Percentiles rank a stretch among this genome's conserved stretches.
Evolutionary conservation across 1,140 invertebrate genomes (phyloP).

Genomic region (Xylocopa sonorina): DNA sequence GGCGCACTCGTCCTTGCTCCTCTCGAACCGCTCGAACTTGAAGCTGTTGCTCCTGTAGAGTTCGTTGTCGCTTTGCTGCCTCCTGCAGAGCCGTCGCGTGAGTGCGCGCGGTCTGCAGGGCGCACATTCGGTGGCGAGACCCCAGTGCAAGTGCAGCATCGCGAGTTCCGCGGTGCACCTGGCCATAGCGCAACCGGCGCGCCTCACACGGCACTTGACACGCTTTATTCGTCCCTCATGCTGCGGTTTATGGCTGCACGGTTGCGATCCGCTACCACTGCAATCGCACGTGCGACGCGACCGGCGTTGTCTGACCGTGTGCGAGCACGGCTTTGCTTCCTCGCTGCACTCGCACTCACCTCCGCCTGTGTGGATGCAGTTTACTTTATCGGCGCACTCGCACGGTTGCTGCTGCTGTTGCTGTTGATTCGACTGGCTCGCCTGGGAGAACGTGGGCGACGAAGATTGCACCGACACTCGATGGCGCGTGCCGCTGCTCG

Average conservation of each 20-base stretch:
- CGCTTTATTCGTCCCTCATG: slow-evolving; percentile 77
- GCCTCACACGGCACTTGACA: slow-evolving; percentile 77
- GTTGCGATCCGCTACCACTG: slow-evolving; percentile 63
- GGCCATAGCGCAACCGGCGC: slow-evolving; percentile 78
- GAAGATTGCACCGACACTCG: slow-evolving; percentile 52
- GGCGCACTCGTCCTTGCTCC: slow-evolving; percentile 85
- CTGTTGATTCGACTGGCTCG: slow-evolving; percentile 43
- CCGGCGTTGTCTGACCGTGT: slow-evolving; percentile 72
- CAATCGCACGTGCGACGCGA: slow-evolving; percentile 73
- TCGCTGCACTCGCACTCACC: slow-evolving; percentile 73
- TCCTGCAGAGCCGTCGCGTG: slow-evolving; percentile 86
- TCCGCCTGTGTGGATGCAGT: slow-evolving; percentile 60
- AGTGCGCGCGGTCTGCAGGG: slow-evolving; percentile 80
- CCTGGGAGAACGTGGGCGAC: slow-evolving; percentile 45
- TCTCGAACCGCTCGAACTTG: slow-evolving; percentile 90
- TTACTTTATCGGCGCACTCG: slow-evolving; percentile 67
- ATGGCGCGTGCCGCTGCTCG: slow-evolving; percentile 45
- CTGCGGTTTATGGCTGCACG: slow-evolving; percentile 72
- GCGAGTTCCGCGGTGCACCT: slow-evolving; percentile 78
- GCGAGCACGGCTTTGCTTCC: slow-evolving; percentile 72
- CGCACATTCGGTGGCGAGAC: slow-evolving; percentile 77
- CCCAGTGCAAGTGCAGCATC: slow-evolving; percentile 79
- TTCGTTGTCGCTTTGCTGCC: slow-evolving; percentile 88
- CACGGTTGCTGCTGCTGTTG: slow-evolving; percentile 55
- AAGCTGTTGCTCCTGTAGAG: slow-evolving; percentile 92